Evolutionary conservation across 64 coral and sea anemone genomes (phyloP).

Genomic region (Catalaphyllia jardinei): DNA sequence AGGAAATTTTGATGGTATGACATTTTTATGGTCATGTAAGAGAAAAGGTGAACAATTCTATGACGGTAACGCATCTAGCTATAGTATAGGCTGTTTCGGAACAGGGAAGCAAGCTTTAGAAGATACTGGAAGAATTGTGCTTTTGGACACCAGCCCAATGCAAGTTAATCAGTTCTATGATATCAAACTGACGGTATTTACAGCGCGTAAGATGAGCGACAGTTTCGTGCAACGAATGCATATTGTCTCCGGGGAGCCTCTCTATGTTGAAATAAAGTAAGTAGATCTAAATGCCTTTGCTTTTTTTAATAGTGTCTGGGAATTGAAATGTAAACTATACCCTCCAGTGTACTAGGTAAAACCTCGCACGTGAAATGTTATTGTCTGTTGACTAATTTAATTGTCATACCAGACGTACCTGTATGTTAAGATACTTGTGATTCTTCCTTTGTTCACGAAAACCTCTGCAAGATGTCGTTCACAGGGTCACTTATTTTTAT

Average conservation of each 20-base stretch:
- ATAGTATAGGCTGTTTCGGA: conserved; percentile 64
- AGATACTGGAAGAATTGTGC: not conserved
- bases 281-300: not conserved
- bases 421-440: no score
- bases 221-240: conserved; percentile 55
- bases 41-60: conserved; percentile 48
- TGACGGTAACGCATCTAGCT: not conserved
- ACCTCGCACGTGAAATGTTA: no score
- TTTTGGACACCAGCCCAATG: conserved; percentile 49
- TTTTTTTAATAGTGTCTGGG: not conserved
- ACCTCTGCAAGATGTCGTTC: no score
- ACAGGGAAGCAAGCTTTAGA: conserved; percentile 40
- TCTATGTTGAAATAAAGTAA: conserved; percentile 69
- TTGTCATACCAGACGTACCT: no score
- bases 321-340: no score
- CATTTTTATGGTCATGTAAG: conserved; percentile 75
- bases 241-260: conserved; percentile 63
- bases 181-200: conserved; percentile 45
- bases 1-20: conserved; percentile 34
- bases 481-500: no score
- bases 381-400: no score
- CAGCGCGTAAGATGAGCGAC: not conserved
- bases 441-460: no score
- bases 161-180: conserved; percentile 16
- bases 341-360: no score